phyloP scores from a whole-genome alignment of 2,888 invertebrate genomes.

The Norana najaformis region DNA sequence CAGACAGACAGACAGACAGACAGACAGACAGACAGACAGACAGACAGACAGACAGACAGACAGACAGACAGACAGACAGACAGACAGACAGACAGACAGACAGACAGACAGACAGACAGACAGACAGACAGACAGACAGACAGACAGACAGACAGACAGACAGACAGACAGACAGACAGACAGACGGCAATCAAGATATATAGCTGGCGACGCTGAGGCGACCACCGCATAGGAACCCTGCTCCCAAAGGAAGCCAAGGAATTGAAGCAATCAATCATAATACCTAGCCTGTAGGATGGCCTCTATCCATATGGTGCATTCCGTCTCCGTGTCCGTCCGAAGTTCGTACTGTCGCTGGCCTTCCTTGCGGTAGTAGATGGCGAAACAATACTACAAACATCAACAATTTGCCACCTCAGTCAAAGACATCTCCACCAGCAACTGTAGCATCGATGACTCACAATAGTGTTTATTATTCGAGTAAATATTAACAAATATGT shows the following conservation, averaged over 20 bases:
- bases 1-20: no score
- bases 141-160: no score
- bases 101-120: not conserved
- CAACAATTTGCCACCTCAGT: not conserved
- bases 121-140: no score
- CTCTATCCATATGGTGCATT: constrained; percentile 87
- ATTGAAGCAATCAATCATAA: no score
- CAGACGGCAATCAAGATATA: no score
- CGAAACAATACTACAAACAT: constrained; percentile 79
- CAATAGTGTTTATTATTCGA: not conserved
- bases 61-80: not conserved
- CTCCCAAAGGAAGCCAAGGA: no score
- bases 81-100: not conserved
- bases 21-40: not conserved
- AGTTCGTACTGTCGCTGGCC: constrained; percentile 85
- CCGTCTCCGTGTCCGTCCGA: constrained; percentile 79
- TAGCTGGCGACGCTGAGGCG: no score
- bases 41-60: not conserved
- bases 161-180: no score
- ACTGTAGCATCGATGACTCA: no score
- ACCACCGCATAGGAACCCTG: no score
- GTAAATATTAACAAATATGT: no score
- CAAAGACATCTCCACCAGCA: not conserved
- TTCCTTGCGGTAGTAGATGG: constrained; percentile 82
- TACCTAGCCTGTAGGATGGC: constrained; percentile 85